phyloP scores from a whole-genome alignment of 1,140 invertebrate genomes.

The Proctacanthus coquilletti region DNA sequence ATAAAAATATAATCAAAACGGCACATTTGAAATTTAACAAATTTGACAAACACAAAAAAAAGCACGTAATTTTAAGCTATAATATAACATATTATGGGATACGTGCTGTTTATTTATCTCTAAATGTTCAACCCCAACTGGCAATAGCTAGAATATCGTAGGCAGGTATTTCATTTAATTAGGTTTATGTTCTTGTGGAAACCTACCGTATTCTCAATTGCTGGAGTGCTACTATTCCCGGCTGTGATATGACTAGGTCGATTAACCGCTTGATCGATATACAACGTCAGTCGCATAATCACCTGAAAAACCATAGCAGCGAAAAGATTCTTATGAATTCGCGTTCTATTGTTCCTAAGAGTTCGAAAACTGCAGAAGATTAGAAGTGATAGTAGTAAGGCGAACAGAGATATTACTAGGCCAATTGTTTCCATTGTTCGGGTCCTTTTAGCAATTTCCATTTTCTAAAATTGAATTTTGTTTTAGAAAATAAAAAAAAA shows the following conservation, averaged over 20 bases:
- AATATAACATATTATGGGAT: no score
- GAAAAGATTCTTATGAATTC: slow-evolving; percentile 79
- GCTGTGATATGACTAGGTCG: slow-evolving; percentile 18
- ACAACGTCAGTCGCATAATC: slow-evolving; percentile 64
- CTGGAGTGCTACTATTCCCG: slow-evolving; percentile 23
- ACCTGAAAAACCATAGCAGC: slow-evolving; percentile 75
- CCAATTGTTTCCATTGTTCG: slow-evolving; percentile 69
- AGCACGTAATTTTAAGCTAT: no score
- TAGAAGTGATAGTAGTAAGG: slow-evolving; percentile 53
- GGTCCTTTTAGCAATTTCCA: slow-evolving; percentile 57
- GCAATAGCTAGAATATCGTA: no score
- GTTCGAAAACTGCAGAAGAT: slow-evolving; percentile 72
- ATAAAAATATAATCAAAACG: no score
- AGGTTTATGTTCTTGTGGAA: no score
- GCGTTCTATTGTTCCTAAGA: slow-evolving; percentile 68
- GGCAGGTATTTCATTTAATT: slow-evolving; percentile 1
- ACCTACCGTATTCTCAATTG: slow-evolving; percentile 68
- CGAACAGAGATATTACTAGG: slow-evolving; percentile 57
- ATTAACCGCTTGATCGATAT: slow-evolving; percentile 61
- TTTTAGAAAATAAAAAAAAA: slow-evolving; percentile 6
- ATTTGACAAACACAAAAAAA: no score
- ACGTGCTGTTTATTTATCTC: no score
- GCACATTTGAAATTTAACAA: no score
- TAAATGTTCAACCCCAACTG: no score
- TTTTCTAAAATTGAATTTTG: slow-evolving; percentile 14